phyloP scores from a whole-genome alignment of 2,797 vertebrate species.

The Ptychobarbus kaznakovi region DNA sequence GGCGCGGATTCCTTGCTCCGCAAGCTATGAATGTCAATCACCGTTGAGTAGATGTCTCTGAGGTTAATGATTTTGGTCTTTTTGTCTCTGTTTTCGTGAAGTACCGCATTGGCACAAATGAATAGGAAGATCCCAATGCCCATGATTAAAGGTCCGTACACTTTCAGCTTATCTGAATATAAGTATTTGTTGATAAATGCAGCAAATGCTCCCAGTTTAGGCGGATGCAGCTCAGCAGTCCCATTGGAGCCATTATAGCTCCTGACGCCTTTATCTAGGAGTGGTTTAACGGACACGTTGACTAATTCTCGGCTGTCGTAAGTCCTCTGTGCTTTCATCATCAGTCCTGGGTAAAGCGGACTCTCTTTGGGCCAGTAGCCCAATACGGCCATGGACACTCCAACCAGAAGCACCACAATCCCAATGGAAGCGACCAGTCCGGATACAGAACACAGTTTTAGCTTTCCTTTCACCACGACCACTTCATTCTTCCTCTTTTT shows the following conservation, averaged over 20 bases:
- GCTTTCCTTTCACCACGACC: conserved; percentile 92
- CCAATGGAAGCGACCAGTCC: conserved; percentile 89
- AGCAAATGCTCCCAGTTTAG: conserved; percentile 77
- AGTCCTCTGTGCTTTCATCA: conserved; percentile 33
- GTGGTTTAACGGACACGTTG: conserved; percentile 56
- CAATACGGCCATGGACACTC: conserved; percentile 88
- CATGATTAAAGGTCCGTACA: conserved; percentile 89
- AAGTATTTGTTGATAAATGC: conserved; percentile 83
- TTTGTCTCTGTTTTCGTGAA: conserved; percentile 88
- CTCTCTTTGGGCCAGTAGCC: conserved; percentile 92
- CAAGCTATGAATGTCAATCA: conserved; percentile 87
- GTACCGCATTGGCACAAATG: conserved; percentile 88
- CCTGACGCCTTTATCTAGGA: conserved; percentile 47
- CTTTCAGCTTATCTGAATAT: conserved; percentile 87
- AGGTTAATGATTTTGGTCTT: conserved; percentile 91
- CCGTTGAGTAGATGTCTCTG: conserved; percentile 88
- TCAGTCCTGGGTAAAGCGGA: conserved; percentile 69
- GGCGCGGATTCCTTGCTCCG: conserved; percentile 79
- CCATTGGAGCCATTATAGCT: conserved; percentile 60
- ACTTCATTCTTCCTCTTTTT: conserved; percentile 91
- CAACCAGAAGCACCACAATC: conserved; percentile 88
- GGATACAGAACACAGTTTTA: conserved; percentile 88
- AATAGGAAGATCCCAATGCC: conserved; percentile 91
- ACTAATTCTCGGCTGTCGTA: conserved; percentile 36
- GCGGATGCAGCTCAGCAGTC: conserved; percentile 57